Evolutionary conservation across 1,140 invertebrate species (phyloP).

Genomic region (Steinernema feltiae): DNA sequence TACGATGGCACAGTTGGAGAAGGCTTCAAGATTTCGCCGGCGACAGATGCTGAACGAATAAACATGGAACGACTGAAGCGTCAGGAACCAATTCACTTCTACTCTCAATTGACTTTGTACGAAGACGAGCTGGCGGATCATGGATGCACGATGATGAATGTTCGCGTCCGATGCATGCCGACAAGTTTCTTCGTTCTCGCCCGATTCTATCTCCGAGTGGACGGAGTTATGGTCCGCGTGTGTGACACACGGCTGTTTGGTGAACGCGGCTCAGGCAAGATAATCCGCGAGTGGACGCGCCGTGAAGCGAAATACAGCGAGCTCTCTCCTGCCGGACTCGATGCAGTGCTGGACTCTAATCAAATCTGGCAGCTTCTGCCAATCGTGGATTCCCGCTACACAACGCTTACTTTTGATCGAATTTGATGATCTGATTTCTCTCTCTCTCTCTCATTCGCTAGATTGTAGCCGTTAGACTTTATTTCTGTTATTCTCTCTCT

Average conservation of each 20-base stretch:
- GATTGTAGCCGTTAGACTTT: no score
- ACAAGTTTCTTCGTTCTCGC: constrained; percentile 82
- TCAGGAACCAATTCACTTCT: constrained; percentile 86
- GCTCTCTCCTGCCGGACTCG: constrained; percentile 15
- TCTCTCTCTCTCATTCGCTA: no score
- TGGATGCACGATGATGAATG: constrained; percentile 71
- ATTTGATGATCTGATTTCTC: background rate
- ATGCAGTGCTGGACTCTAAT: constrained; percentile 25
- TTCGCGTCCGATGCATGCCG: constrained; percentile 83
- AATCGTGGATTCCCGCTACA: constrained; percentile 13
- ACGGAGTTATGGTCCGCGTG: constrained; percentile 78
- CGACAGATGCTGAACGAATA: constrained; percentile 70
- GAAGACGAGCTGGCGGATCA: constrained; percentile 98
- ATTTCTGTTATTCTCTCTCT: no score
- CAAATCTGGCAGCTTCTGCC: constrained; percentile 27
- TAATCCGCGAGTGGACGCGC: constrained; percentile 46
- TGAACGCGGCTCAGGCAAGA: constrained; percentile 61
- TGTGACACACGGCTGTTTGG: constrained; percentile 87
- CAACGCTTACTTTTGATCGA: background rate
- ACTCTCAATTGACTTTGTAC: constrained; percentile 83
- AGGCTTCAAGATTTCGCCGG: constrained; percentile 43
- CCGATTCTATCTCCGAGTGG: constrained; percentile 85
- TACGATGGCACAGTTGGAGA: constrained; percentile 69
- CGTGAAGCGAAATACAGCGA: constrained; percentile 41
- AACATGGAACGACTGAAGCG: constrained; percentile 82